Base-by-base conservation (phyloP, 2,797 vertebrate species). In the Coracias cyanogaster region DNA sequence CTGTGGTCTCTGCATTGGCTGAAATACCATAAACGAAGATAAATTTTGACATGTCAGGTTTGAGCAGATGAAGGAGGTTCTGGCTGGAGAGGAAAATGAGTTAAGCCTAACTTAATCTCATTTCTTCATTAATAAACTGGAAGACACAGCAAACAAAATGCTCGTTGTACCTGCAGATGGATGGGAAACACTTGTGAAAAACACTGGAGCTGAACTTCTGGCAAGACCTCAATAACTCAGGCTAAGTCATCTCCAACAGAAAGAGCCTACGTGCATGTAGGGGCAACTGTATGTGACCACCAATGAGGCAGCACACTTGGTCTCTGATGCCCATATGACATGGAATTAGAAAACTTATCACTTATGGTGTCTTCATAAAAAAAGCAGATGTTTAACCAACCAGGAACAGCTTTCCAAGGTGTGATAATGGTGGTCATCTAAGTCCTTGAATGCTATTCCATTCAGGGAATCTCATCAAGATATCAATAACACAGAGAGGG, bases 1-100 rank as follows among this genome's bases (percentile, higher is more conserved):
- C 88, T 95, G 91, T 62, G 80, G 74, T 82, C 74, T 91, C 52
- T 66, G 62, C 15, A 0, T 41, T 95, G 84, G 71, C 86, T 93
- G 73, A 86, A 71, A 7, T 31, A 37, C 14, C 37, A 33, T 28
- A 69, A 90, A 78, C 9, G n/a, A 69, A 86, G 80, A 80, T 57
- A 43, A 89, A 86, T 37, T 67, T 66, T 6, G 7, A 74, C 18
- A 22, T 46, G 29, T 73, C 49, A 41, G 9, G 1, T 58, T 31
- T 90, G 64, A 82, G 55, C 69, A 60, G 54, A 67, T 24, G 80
- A 78, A 80, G 54, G 49, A 84, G 55, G 41, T 79, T 82, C 62
- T 84, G 51, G 9, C 8, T 58, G 43, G 33, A 72, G 46, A 90
- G 7, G 22, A 66, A 79, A 45, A 67, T 4, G 25, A 3, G 0